Evolutionary conservation across 2,888 invertebrate species (phyloP), one percentile per base, ranked within the genome.

Genomic region (Drosophila mayaguana): DNA sequence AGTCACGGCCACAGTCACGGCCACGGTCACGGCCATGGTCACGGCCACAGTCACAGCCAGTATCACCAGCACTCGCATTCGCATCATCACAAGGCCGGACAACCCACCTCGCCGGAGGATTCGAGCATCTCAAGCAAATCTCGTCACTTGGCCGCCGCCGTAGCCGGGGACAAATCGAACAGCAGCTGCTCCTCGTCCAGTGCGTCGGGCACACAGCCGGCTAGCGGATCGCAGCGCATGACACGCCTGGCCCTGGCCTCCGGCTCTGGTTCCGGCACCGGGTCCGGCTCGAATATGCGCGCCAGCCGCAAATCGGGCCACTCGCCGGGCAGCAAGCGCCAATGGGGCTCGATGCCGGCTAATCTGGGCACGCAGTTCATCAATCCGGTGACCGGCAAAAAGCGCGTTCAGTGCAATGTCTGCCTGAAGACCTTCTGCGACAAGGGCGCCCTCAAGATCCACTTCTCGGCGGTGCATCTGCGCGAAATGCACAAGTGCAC

Each of bases 401-500:
- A 98, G 92, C 95, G 99, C 77, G 99, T 99, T 4, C 98, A 99
- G 92, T 99, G 99, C 93, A 98, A 98, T 89, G 98, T 98, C 46
- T 99, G 99, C 92, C 94, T 98, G 72, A 99, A 99, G 94, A 99
- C 99, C 18, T 99, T 99, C 94, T 99, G 99, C 94, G 99, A 99
- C 94, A 99, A 99, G 94, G 99, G 99, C 72, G 99, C 99, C 1
- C 94, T 99, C 28, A 99, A 99, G 94, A 99, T 99, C 9, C 99
- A 99, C 93, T 99, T 99, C 92, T 98, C 98, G 57, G 99, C 99
- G 0, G 99, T 99, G 12, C 99, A 99, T 92, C 93, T 99, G 70
- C 95, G 99, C 45, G 99, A 99, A 94, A 99, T 99, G 99, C 99
- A 99, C 93, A 98, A 98, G 93, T 99, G 99, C 92, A 99, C 99